Conservation (phyloP, 2,888 invertebrate genomes). For the Phragmatobia fuliginosa region DNA sequence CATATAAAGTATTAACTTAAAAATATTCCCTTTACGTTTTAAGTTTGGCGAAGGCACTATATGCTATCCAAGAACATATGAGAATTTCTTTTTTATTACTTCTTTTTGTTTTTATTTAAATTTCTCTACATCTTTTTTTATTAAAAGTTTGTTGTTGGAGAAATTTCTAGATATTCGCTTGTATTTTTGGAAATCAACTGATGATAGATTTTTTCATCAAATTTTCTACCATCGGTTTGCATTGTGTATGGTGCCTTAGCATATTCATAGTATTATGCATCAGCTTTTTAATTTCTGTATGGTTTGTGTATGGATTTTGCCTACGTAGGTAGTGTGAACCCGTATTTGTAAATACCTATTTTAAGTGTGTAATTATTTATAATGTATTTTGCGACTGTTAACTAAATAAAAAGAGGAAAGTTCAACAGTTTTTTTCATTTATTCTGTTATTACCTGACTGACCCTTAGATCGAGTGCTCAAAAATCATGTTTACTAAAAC, state of each 20-base stretch:
- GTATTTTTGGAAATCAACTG: constrained; percentile 48
- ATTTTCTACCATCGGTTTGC: constrained; percentile 54
- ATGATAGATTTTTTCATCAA: constrained; percentile 48
- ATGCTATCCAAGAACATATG: constrained; percentile 47
- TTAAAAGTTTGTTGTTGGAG: constrained; percentile 66
- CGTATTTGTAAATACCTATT: constrained; percentile 83
- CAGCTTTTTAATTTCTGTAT: constrained; percentile 79
- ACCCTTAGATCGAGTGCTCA: too few relatives aligned
- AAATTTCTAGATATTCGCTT: constrained; percentile 56
- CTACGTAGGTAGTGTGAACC: constrained; percentile 85
- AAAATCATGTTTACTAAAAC: too few relatives aligned
- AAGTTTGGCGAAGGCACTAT: constrained; percentile 65
- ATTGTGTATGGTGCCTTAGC: constrained; percentile 52
- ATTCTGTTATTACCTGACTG: neutral
- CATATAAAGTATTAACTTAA: constrained; percentile 79
- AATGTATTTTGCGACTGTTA: constrained; percentile 84
- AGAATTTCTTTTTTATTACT: constrained; percentile 51
- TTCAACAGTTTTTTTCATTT: constrained; percentile 58
- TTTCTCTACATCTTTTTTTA: constrained; percentile 69
- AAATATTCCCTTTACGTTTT: constrained; percentile 78
- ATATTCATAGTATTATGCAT: constrained; percentile 63
- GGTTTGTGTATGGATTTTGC: constrained; percentile 83
- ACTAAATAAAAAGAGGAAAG: constrained; percentile 81
- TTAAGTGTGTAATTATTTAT: constrained; percentile 77
- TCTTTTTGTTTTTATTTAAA: constrained; percentile 24